Conservation (phyloP, 64 coral and sea anemone genomes). For the Stichodactyla mertensii region DNA sequence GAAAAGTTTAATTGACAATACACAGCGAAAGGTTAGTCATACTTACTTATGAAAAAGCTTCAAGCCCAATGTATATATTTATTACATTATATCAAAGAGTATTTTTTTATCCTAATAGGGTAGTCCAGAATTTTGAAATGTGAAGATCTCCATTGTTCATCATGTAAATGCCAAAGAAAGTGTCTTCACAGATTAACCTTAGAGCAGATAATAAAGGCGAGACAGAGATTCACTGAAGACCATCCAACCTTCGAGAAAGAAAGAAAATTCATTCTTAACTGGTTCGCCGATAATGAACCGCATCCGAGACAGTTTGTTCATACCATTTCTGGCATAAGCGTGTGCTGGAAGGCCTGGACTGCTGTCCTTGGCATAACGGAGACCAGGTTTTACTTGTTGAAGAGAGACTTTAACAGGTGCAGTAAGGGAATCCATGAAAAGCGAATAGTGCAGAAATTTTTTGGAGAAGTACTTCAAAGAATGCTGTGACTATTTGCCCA, state of each 20-base stretch:
- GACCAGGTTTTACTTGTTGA: conserved; percentile 34
- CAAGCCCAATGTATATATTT: background rate
- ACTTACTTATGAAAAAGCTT: background rate
- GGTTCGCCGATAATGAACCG: conserved; percentile 15
- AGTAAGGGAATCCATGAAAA: conserved; percentile 10
- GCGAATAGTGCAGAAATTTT: conserved; percentile 23
- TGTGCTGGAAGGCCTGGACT: conserved; percentile 35
- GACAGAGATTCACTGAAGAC: conserved; percentile 5
- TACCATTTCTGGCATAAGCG: conserved; percentile 28
- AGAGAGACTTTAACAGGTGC: conserved; percentile 11
- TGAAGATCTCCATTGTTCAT: conserved; percentile 1
- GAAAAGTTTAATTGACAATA: background rate
- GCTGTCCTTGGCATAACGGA: conserved; percentile 38
- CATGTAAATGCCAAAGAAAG: background rate
- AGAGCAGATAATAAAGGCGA: background rate
- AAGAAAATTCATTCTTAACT: conserved; percentile 18
- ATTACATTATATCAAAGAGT: background rate
- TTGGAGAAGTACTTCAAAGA: conserved; percentile 33
- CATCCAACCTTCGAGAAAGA: background rate
- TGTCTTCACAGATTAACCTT: background rate
- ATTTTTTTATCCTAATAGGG: background rate
- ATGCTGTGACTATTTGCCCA: conserved; percentile 53
- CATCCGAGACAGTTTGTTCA: conserved; percentile 26
- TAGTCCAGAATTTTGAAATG: background rate
- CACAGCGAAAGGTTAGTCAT: background rate